Evolutionary conservation across 2,888 invertebrate genomes (phyloP), one percentile per base, ranked within the genome.

Genomic region (Rhagonycha lutea): DNA sequence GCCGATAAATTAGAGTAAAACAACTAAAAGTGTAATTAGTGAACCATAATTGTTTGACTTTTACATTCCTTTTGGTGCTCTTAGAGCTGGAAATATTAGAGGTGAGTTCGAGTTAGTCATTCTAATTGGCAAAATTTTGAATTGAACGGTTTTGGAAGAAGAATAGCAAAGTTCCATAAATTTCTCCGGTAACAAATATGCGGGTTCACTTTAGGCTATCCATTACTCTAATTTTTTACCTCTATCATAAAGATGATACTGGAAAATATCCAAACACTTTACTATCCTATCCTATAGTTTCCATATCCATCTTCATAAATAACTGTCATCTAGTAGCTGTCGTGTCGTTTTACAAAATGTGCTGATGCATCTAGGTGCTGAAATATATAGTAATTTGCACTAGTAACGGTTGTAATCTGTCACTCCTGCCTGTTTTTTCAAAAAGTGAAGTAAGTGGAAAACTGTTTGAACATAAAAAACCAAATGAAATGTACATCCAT

Each of bases 1-100:
- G 32, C 5, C 5, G 12, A 32, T 5, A 12, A 32, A 32, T 72
- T 72, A 65, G 26, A 70, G 67, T 65, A 63, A 67, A 74, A 70
- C 67, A 70, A 28, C 23, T 67, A 60, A 73, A 63, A 61, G 74
- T 73, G 75, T 72, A 65, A 72, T 76, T 76, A 72, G 75, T 76
- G 76, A 70, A 14, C 14, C 67, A 23, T 67, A 72, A 60, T 65
- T 72, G 71, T 72, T 70, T 67, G 71, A 72, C 67, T 67, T 72
- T 29, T 47, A 28, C 63, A 65, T 29, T 32, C 14, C 23, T 47
- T 70, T 32, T n/a, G 32, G 47, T 65, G 71, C 71, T 72, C 71
- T 72, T 72, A 72, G 71, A 72, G 71, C 71, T 67, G 71, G 71
- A 72, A 67, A 72, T 65, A 65, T 32, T 29, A 63, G 14, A 72